Conservation (phyloP, 2,797 vertebrate species). For the Phylloscopus collybita region DNA sequence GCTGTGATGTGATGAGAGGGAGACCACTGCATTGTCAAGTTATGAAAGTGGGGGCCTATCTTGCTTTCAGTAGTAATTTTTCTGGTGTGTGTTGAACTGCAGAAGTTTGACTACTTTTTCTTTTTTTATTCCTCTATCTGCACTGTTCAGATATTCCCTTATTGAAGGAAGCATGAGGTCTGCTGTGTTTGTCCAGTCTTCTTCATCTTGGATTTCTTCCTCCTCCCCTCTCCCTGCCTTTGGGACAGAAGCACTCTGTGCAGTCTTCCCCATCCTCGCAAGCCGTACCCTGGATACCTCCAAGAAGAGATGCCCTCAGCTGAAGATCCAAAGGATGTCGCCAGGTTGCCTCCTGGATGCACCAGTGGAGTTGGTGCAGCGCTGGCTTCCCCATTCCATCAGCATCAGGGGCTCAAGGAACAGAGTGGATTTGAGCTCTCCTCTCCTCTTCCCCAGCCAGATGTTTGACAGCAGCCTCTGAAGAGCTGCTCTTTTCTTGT, state of each 20-base stretch:
- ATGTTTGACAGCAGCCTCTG: constrained; percentile 64
- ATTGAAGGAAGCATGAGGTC: constrained; percentile 92
- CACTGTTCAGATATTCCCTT: constrained; percentile 89
- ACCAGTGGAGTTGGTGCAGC: constrained; percentile 62
- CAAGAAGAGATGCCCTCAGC: constrained; percentile 59
- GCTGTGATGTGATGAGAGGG: not conserved
- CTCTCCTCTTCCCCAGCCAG: constrained; percentile 54
- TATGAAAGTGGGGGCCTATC: not conserved
- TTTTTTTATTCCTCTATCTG: not conserved
- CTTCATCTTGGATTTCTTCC: constrained; percentile 53
- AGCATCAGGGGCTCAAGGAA: constrained; percentile 64
- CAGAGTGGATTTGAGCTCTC: constrained; percentile 64
- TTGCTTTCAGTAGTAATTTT: not conserved
- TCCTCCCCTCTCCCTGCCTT: constrained; percentile 33
- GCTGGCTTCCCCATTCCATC: constrained; percentile 66
- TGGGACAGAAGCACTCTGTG: constrained; percentile 69
- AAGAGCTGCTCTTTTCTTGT: constrained; percentile 77
- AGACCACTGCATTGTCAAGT: not conserved
- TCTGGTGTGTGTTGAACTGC: not conserved
- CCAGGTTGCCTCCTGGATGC: constrained; percentile 72
- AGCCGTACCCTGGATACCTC: constrained; percentile 71
- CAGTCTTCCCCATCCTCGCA: constrained; percentile 53
- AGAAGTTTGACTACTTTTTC: not conserved
- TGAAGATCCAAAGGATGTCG: constrained; percentile 76
- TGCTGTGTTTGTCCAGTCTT: constrained; percentile 43